Base-by-base conservation (phyloP, 2,888 invertebrate species). In the Eupeodes luniger region DNA sequence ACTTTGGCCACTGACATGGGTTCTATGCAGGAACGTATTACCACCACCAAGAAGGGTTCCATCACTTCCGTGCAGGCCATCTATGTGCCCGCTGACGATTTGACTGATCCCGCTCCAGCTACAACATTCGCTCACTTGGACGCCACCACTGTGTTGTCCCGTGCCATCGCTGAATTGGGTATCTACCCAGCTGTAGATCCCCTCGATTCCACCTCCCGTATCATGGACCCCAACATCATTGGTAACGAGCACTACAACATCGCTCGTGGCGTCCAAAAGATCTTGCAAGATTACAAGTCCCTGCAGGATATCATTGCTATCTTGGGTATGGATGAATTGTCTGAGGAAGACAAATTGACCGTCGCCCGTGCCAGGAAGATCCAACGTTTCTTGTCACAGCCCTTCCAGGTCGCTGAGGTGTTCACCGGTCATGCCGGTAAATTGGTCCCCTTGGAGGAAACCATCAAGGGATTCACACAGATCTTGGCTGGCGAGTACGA, bases 1-100 rank as follows among this genome's bases (percentile, higher is more conserved):
- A 98, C 98, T 62, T 94, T 98, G 94, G 98, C 98, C 91, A 98
- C 98, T 93, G 98, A 98, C 95, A 98, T 98, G 98, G 98, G 98
- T 90, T 96, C 96, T 92, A 98, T 98, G 98, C 98, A 98, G 96
- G 98, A 98, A 94, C 96, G 98, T 94, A 98, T 98, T 94, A 98
- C 98, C 89, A 98, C 98, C 91, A 98, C 98, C 90, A 97, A 96
- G 94, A 98, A 98, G 94, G 98, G 98, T 91, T 98, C 98, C 91
- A 98, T 98, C 93, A 98, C 98, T 90, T 98, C 98, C 77, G 98
- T 98, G 91, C 98, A 98, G 94, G 98, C 98, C 91, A 98, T 98
- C 93, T 98, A 98, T 92, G 98, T 98, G 92, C 98, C 98, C 59
- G 98, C 98, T 94, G 98, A 98, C 93, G 98, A 98, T 94, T 97